phyloP scores from a whole-genome alignment of 2,888 invertebrate genomes.

The Conistra vaccinii region DNA sequence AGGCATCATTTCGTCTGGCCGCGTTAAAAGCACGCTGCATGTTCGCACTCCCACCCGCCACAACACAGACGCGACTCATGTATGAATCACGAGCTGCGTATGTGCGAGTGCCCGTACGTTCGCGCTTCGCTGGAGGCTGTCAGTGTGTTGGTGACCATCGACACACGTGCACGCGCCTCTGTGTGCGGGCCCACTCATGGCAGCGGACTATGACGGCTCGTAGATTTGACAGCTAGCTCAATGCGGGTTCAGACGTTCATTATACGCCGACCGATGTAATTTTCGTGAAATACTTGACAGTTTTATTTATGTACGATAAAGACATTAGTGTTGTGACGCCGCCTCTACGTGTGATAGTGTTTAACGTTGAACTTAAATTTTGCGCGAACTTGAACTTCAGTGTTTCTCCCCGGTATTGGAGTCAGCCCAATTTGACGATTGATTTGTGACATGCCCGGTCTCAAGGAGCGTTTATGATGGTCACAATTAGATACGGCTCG shows the following conservation, averaged over 20 bases:
- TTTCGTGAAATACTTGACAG: constrained; percentile 86
- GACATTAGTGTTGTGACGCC: constrained; percentile 76
- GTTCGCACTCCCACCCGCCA: constrained; percentile 90
- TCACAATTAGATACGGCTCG: constrained; percentile 86
- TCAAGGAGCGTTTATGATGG: constrained; percentile 85
- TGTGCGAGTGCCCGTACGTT: constrained; percentile 85
- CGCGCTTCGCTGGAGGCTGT: constrained; percentile 86
- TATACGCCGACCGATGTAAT: constrained; percentile 88
- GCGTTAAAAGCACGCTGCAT: constrained; percentile 89
- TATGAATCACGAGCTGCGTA: constrained; percentile 84
- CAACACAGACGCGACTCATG: constrained; percentile 85
- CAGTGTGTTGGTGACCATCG: constrained; percentile 88
- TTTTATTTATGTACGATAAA: constrained; percentile 81
- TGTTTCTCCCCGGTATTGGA: constrained; percentile 66
- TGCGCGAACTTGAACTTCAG: constrained; percentile 86
- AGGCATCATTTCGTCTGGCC: constrained; percentile 89
- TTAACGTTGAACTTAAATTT: constrained; percentile 73
- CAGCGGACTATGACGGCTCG: constrained; percentile 91
- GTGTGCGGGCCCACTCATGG: constrained; percentile 89
- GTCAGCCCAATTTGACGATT: constrained; percentile 79
- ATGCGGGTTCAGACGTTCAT: constrained; percentile 91
- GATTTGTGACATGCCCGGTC: constrained; percentile 85
- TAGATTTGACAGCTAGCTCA: constrained; percentile 91
- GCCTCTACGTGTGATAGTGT: constrained; percentile 68
- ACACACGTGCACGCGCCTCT: constrained; percentile 82